Evolutionary conservation across 2,888 invertebrate genomes (phyloP), one percentile per base, ranked within the genome.

Genomic region (Metalampra italica): DNA sequence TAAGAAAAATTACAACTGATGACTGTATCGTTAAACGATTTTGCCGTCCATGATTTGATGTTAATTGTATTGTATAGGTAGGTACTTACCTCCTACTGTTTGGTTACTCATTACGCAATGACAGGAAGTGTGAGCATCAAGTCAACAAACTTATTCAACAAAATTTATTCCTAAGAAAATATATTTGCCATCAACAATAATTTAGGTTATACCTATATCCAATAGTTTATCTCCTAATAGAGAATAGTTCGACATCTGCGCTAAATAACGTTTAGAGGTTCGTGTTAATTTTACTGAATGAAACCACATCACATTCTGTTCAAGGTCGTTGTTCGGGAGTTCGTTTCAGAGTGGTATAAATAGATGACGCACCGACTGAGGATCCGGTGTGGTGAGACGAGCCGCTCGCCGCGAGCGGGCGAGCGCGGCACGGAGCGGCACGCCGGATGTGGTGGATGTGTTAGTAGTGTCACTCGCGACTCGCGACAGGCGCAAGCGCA

Each of bases 341-440:
- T 63, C 36, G 11, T 66, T 61, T 53, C 57, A 61, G 62, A 66
- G 59, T 68, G 68, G 60, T 74, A 75, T 70, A 74, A 75, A 76
- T 74, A 75, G 69, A 72, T 75, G 76, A 83, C 83, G 80, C 83
- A 82, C 76, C 49, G 43, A 80, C 69, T 73, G 60, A 58, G 62
- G 70, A 79, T 80, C 71, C 80, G 74, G 65, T 68, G 74, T 64
- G 59, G 58, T 59, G 55, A 59, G n/a, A n/a, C n/a, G n/a, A n/a
- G n/a, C n/a, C n/a, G n/a, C n/a, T n/a, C n/a, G n/a, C n/a, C n/a
- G n/a, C n/a, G n/a, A 60, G 59, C 63, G 59, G 44, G 46, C 42
- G 50, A 42, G 47, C 43, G 50, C 48, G 43, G 53, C 68, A 67
- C 70, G 73, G 75, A 64, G 64, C 68, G 67, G 2, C 22, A 22